Conservation (phyloP, 1,140 invertebrate genomes). For the Acyrthosiphon pisum region DNA sequence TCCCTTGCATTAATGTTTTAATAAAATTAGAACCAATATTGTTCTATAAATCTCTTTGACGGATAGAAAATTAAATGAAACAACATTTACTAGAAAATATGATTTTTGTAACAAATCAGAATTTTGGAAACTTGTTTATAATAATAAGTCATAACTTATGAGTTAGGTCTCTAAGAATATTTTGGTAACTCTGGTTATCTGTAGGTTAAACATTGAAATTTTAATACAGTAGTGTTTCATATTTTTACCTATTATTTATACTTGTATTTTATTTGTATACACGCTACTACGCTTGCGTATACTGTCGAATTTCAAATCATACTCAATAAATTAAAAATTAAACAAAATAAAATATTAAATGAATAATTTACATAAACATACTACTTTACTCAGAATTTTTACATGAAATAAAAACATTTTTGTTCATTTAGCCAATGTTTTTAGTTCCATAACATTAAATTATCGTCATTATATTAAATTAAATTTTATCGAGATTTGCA, state of each 20-base stretch:
- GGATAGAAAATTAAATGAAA: neutral
- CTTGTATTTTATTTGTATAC: neutral
- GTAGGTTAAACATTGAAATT: neutral
- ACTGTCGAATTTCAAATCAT: neutral
- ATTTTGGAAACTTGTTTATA: neutral
- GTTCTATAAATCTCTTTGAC: neutral
- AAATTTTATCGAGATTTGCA: neutral
- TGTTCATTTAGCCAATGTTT: neutral
- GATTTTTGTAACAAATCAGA: neutral
- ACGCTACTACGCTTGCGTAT: too few relatives aligned
- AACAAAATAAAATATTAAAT: neutral
- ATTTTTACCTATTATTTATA: neutral
- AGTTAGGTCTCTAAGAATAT: neutral
- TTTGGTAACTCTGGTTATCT: neutral
- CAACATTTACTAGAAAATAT: neutral
- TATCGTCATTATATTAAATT: neutral
- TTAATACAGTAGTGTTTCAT: accelerated
- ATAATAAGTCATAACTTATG: neutral
- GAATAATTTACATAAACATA: neutral
- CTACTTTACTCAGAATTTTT: neutral
- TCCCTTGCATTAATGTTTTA: neutral
- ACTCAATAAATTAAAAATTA: too few relatives aligned
- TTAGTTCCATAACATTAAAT: neutral
- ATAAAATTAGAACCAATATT: neutral
- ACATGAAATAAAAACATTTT: neutral